Percentiles rank a stretch among this genome's conserved stretches.
Conservation (phyloP, 2,888 invertebrate species). For the Blomia tropicalis region DNA sequence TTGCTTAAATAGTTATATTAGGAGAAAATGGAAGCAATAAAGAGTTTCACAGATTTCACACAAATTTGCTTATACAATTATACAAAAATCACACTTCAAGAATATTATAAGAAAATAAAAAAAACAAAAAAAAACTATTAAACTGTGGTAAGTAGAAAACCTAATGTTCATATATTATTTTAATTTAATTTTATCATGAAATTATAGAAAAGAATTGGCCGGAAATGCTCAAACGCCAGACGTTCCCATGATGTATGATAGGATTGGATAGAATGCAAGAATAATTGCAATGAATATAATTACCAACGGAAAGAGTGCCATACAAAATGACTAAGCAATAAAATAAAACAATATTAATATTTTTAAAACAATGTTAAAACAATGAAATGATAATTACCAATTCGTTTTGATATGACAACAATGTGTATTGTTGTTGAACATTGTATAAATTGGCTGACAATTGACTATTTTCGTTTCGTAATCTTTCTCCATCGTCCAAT, state of each 20-base stretch:
- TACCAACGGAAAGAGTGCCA: slow-evolving; percentile 28
- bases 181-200: no score
- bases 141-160: no score
- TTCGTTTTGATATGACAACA: background rate
- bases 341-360: background rate
- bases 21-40: no score
- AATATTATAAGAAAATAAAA: no score
- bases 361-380: background rate
- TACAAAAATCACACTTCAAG: no score
- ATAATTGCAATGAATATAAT: slow-evolving; percentile 28
- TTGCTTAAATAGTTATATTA: no score
- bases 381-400: background rate
- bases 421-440: background rate
- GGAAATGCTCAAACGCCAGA: slow-evolving; percentile 27
- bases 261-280: slow-evolving; percentile 31
- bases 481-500: background rate
- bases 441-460: background rate
- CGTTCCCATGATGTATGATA: slow-evolving; percentile 36
- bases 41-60: no score
- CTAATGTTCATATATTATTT: no score
- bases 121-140: no score
- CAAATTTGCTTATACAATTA: no score
- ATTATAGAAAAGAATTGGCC: no score
- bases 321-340: slow-evolving; percentile 28
- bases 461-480: background rate